Base-by-base conservation (phyloP, 2,888 invertebrate genomes). In the Perizoma flavofasciatum region DNA sequence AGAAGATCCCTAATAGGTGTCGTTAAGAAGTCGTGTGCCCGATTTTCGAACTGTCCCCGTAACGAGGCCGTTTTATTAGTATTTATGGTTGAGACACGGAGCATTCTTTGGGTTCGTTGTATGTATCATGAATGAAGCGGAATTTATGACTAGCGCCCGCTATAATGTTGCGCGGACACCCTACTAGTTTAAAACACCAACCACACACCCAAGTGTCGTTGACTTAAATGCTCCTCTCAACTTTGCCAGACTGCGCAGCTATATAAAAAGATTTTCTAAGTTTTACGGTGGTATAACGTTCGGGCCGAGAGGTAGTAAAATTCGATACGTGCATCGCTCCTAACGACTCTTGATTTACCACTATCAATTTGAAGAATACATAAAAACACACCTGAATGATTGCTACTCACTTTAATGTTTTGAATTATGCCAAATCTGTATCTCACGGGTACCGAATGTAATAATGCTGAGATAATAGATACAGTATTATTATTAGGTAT, bases 1-100 rank as follows among this genome's bases (percentile, higher is more conserved):
- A 88, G 83, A 89, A 88, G 89, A 89, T 88, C 89, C 88, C 87
- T 91, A 92, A 91, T 92, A 90, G 91, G 91, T 91, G 90, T 89
- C 88, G 90, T 91, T 91, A 91, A 91, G 89, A 85, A 90, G 89
- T 87, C 89, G 88, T 89, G 90, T 89, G 90, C 90, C 89, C 88
- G 91, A 91, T 91, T 90, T 90, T 91, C 88, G 88, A 89, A 85
- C 82, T 85, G 89, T 86, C 88, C 85, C 84, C 79, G 86, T 89
- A 89, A 90, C 90, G 88, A 90, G 90, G 83, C 76, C 84, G 78
- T 85, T 91, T 91, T 91, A 90, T 90, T 90, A 85, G 89, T 89
- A 90, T 90, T 91, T 91, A 90, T 90, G 86, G 85, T 78, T 82
- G 82, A 77, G 85, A 86, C 86, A 86, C 88, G 88, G 86, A 86